Evolutionary conservation across 2,113 vertebrate species (phyloP), one percentile per base, ranked within the genome.

Genomic region (Takifugu flavidus): DNA sequence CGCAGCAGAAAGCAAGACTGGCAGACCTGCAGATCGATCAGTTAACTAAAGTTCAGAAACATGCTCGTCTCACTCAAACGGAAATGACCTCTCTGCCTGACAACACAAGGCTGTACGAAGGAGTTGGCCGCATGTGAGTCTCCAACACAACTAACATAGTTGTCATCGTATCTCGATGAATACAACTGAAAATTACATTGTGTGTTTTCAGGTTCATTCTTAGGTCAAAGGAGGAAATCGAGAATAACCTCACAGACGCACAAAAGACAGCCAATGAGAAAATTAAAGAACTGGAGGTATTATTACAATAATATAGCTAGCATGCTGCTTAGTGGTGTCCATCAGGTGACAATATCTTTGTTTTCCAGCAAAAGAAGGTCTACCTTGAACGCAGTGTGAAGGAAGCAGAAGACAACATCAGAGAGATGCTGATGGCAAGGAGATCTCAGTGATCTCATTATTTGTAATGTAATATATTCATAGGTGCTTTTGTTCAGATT

Each of bases 1-100:
- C 95, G 0, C 96, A 99, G 75, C 96, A 99, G 87, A 99, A 99
- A 74, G 95, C 92, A 75, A 97, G 98, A 73, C 73, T 99, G 60
- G 95, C 96, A 0, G 95, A 99, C 70, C 85, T 99, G 72, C 96
- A 98, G 86, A 96, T 98, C 68, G 96, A 99, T 52, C 95, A 98
- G 82, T 91, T 98, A 61, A 94, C 82, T 67, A 93, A 94, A 26
- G 91, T 94, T 1, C 98, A 96, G 89, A 98, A 98, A 65, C 95
- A 95, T 13, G 91, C 95, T 0, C 93, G 92, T 56, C 91, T 99
- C 47, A 98, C 96, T 0, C 92, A 95, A 70, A 80, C 82, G 0
- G 95, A 98, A 82, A 94, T 98, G 59, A 89, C 91, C 62, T 87
- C 86, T 27, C 86, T 99, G 66, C 90, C 93, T 13, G 89, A 93